Conservation (phyloP, 2,888 invertebrate species). For the Troglohyphantes excavatus region DNA sequence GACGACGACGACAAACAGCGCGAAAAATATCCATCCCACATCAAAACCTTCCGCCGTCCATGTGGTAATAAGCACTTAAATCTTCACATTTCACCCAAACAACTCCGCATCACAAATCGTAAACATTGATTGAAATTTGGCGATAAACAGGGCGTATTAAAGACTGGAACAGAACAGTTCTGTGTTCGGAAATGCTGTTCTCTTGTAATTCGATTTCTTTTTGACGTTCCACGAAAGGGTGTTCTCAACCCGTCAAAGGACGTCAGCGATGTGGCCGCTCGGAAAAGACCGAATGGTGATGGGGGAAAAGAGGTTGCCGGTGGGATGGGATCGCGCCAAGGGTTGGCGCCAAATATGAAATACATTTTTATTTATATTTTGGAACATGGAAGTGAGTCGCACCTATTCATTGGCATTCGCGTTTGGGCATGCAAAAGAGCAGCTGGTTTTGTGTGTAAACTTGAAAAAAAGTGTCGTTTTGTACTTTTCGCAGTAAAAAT, state of each 20-base stretch:
- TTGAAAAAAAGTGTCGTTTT: too few relatives aligned
- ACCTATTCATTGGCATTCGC: too few relatives aligned
- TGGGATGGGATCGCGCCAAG: slow-evolving; percentile 14
- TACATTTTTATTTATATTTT: not conserved
- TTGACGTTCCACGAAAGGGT: not conserved
- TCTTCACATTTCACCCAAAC: not conserved
- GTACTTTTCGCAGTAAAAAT: too few relatives aligned
- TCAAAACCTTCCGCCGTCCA: slow-evolving; percentile 16
- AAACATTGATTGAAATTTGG: not conserved
- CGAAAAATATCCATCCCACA: not conserved
- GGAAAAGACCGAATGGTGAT: slow-evolving; percentile 3
- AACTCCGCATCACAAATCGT: not conserved
- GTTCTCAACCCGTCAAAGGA: slow-evolving; percentile 4
- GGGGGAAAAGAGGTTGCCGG: slow-evolving; percentile 36
- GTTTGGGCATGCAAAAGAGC: too few relatives aligned
- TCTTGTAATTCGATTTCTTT: slow-evolving; percentile 22
- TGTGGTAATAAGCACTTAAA: too few relatives aligned
- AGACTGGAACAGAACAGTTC: not conserved
- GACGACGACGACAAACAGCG: not conserved
- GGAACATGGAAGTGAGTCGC: too few relatives aligned
- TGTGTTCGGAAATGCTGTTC: slow-evolving; percentile 42
- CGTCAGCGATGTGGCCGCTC: slow-evolving; percentile 23
- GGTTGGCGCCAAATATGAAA: slow-evolving; percentile 27
- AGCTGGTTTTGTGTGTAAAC: too few relatives aligned
- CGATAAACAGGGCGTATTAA: not conserved